phyloP scores from a whole-genome alignment of 2,797 vertebrate species.

The Coregonus ussuriensis region DNA sequence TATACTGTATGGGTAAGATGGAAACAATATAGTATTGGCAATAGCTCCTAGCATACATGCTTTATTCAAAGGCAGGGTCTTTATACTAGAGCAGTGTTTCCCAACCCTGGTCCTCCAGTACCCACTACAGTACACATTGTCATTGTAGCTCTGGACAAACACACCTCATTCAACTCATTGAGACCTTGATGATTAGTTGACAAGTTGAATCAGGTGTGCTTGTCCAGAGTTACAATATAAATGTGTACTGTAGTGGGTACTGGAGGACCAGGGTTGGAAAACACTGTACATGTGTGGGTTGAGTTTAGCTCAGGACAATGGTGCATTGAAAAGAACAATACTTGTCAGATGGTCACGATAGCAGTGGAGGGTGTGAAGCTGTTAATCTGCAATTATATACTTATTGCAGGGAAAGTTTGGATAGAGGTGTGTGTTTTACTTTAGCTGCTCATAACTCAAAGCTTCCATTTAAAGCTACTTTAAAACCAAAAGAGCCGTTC shows the following conservation, averaged over 20 bases:
- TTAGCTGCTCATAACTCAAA: constrained; percentile 5
- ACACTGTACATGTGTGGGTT: background rate
- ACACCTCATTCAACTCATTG: too few species aligned
- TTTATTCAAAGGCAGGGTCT: constrained; percentile 12
- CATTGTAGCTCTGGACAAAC: too few species aligned
- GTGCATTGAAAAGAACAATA: constrained; percentile 36
- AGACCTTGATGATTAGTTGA: too few species aligned
- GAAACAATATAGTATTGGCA: constrained; percentile 8
- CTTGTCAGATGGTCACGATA: constrained; percentile 45
- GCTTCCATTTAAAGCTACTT: background rate
- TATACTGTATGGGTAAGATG: constrained; percentile 6
- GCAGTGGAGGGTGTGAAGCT: constrained; percentile 38
- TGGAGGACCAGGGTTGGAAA: too few species aligned
- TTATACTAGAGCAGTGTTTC: background rate
- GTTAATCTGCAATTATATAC: constrained; percentile 15
- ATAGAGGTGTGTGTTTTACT: constrained; percentile 11
- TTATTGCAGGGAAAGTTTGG: background rate
- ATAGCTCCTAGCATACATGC: constrained; percentile 29
- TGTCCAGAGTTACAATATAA: too few species aligned
- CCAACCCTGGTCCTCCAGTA: too few species aligned
- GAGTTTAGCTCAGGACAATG: constrained; percentile 35
- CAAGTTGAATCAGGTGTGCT: too few species aligned
- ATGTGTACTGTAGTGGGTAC: too few species aligned
- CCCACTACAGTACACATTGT: too few species aligned
- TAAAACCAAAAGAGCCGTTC: background rate